Conservation (phyloP, 2,113 vertebrate species). For the Peucedramus taeniatus region DNA sequence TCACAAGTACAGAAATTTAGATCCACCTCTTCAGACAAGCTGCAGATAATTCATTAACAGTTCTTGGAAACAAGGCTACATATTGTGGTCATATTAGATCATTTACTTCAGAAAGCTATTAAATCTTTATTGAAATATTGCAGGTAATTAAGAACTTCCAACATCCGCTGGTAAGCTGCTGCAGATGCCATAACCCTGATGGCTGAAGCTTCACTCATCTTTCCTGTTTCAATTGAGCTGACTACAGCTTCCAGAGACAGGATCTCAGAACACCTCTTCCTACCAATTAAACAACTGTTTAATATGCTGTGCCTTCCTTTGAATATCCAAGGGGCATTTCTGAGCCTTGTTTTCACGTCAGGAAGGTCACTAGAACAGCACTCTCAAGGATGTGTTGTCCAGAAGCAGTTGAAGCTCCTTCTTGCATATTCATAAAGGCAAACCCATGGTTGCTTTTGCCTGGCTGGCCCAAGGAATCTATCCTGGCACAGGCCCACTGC, state of each 20-base stretch:
- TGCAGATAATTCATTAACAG: background rate
- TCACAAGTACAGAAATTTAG: background rate
- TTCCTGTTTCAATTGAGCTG: background rate
- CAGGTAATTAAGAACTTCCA: background rate
- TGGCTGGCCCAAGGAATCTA: background rate
- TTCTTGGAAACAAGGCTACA: background rate
- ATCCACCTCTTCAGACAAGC: background rate
- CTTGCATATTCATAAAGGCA: background rate
- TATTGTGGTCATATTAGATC: background rate
- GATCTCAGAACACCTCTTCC: background rate
- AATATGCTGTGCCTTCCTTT: background rate
- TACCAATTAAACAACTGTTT: background rate
- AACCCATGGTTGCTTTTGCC: background rate
- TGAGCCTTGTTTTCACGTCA: background rate
- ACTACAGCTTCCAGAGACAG: background rate
- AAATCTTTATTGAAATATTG: background rate
- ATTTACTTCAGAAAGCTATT: background rate
- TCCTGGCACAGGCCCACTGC: background rate
- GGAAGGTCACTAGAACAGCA: background rate
- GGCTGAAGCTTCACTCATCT: background rate
- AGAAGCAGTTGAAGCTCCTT: background rate
- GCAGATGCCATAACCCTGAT: background rate
- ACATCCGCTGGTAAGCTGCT: background rate
- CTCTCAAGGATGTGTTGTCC: background rate
- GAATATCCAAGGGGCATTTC: background rate